These are phyloP conservation scores for Chaetura pelagica DNA, from an alignment of 2,113 vertebrate genomes.

Conservation along the genomic window DNA sequence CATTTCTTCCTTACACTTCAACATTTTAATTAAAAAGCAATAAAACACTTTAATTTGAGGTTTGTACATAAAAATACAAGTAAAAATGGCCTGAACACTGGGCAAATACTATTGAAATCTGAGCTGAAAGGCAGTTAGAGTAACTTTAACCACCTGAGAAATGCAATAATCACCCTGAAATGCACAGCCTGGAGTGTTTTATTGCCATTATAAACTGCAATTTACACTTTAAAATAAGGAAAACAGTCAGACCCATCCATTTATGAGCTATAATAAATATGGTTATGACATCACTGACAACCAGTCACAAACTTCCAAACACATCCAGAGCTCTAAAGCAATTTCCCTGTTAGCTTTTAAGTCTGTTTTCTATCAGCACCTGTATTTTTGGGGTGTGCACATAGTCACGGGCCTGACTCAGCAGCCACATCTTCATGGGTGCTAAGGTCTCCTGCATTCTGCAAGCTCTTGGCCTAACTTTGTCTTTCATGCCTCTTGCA, in stretches of 20 bases:
- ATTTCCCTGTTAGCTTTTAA: slow-evolving; percentile 58
- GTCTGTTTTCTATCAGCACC: slow-evolving; percentile 70
- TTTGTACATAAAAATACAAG: slow-evolving; percentile 70
- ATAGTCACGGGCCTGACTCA: background rate
- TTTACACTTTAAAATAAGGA: slow-evolving; percentile 74
- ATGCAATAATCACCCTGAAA: slow-evolving; percentile 75
- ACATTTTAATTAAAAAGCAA: slow-evolving; percentile 76
- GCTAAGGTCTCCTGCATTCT: background rate
- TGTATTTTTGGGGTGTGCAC: background rate
- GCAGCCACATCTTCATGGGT: background rate
- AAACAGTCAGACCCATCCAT: slow-evolving; percentile 70
- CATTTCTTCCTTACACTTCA: slow-evolving; percentile 51
- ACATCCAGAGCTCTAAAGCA: slow-evolving; percentile 54
- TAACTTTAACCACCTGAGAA: slow-evolving; percentile 76
- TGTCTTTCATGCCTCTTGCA: background rate
- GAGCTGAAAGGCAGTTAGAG: slow-evolving; percentile 76
- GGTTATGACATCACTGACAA: slow-evolving; percentile 73
- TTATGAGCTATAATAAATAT: slow-evolving; percentile 78
- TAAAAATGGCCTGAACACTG: slow-evolving; percentile 61
- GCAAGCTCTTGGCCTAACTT: background rate
- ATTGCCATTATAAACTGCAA: slow-evolving; percentile 74
- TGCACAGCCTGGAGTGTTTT: slow-evolving; percentile 70
- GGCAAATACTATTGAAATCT: slow-evolving; percentile 70
- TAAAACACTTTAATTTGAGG: slow-evolving; percentile 72
- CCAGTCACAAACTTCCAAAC: slow-evolving; percentile 70